phyloP scores from a whole-genome alignment of 1,140 invertebrate species.

The Anastrepha obliqua region DNA sequence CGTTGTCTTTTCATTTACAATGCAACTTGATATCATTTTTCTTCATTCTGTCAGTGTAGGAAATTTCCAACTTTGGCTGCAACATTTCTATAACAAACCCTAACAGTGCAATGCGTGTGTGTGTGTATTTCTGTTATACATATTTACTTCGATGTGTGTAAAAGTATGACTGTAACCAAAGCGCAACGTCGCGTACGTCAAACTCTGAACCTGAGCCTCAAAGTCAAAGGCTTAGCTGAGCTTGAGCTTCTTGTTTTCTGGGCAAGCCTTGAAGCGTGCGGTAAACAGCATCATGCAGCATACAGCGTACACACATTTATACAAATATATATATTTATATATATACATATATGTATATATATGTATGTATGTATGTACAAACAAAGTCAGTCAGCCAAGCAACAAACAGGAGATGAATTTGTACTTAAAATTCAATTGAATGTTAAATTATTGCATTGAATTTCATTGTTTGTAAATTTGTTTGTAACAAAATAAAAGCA shows the following conservation, averaged over 20 bases:
- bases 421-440: slow-evolving; percentile 74
- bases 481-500: slow-evolving; percentile 43
- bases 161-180: not conserved
- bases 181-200: not conserved
- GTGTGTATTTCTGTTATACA: not conserved
- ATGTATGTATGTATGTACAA: not conserved
- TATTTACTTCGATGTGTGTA: not conserved
- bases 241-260: slow-evolving; percentile 23
- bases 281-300: not conserved
- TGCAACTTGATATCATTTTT: slow-evolving; percentile 29
- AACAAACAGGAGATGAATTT: slow-evolving; percentile 56
- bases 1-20: slow-evolving; percentile 26
- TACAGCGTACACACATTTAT: not conserved
- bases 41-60: slow-evolving; percentile 12
- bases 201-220: slow-evolving; percentile 20
- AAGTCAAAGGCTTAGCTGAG: slow-evolving; percentile 33
- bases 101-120: not conserved
- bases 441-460: slow-evolving; percentile 74
- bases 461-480: slow-evolving; percentile 74
- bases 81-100: not conserved
- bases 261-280: slow-evolving; percentile 2
- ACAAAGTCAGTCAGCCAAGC: not conserved
- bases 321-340: too few species aligned
- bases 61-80: not conserved
- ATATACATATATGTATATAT: not conserved